phyloP scores from a whole-genome alignment of 2,797 vertebrate species.

The Melanotaenia trifasciata region DNA sequence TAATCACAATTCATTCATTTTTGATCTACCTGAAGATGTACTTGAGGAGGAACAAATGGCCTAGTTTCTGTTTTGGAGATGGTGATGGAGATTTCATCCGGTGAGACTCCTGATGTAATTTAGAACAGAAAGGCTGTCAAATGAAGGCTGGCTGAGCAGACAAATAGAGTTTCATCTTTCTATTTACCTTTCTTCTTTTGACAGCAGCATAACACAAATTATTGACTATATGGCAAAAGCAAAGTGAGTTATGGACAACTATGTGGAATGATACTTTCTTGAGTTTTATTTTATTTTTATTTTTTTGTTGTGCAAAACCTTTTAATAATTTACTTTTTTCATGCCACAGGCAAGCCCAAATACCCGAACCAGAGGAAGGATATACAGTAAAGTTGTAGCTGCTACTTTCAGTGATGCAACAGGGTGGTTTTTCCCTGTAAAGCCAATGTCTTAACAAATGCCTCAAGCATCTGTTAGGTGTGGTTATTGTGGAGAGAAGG shows the following conservation, averaged over 20 bases:
- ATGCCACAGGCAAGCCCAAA: constrained; percentile 23
- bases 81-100: constrained; percentile 21
- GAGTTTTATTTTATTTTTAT: constrained; percentile 9
- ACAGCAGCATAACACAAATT: constrained; percentile 40
- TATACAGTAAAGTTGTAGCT: constrained; percentile 43
- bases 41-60: constrained; percentile 17
- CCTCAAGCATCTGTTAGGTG: constrained; percentile 9
- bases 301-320: constrained; percentile 27
- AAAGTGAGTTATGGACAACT: constrained; percentile 37
- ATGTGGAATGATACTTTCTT: constrained; percentile 22
- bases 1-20: constrained; percentile 15
- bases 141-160: constrained; percentile 23
- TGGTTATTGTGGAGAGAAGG: background rate
- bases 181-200: constrained; percentile 43
- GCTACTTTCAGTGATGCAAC: constrained; percentile 59
- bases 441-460: constrained; percentile 23
- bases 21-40: constrained; percentile 6
- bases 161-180: constrained; percentile 21
- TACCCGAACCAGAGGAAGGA: constrained; percentile 35
- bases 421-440: constrained; percentile 37
- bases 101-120: constrained; percentile 39
- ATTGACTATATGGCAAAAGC: constrained; percentile 25
- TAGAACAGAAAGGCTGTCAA: constrained; percentile 26
- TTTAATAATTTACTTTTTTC: constrained; percentile 57
- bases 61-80: constrained; percentile 5